Base-by-base conservation (phyloP, 2,113 vertebrate species). In the Synchiropus splendidus region DNA sequence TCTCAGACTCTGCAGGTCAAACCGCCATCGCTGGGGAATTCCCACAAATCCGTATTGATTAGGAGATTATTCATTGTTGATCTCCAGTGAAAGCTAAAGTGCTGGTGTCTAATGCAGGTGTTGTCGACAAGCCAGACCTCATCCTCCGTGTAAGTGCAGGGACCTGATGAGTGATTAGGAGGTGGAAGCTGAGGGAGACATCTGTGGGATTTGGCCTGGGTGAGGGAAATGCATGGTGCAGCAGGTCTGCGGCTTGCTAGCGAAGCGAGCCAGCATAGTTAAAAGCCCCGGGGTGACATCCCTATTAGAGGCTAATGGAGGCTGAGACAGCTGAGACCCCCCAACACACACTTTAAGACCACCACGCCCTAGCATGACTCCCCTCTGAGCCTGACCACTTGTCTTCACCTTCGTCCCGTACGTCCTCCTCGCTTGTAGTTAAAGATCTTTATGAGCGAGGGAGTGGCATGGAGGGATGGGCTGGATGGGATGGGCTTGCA, bases 241-340 rank as follows among this genome's bases (percentile, higher is more conserved):
- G 51, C 2, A 21, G 39, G 51, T 45, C 63, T 64, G 61, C 49
- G 59, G 67, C 46, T 50, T 43, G 64, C 65, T 61, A 65, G 70
- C 72, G 52, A 48, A 46, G 54, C 71, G 75, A 75, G 70, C 70
- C 76, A 73, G 76, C 58, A 56, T 45, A 55, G 63, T 66, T 83
- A 79, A 86, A 83, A 83, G 82, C 82, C 53, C 49, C 45, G 44
- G 64, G 70, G 61, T 78, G 67, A 81, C 68, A 69, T 70, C 56
- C 70, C 73, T 77, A 75, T 83, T 79, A 83, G 67, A 61, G 51
- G 21, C 77, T 86, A 84, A 86, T 83, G 80, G 79, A 79, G 56
- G 44, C 59, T 55, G 51, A 74, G 72, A 78, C 81, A 84, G 78
- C 79, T 82, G 80, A 66, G 74, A 60, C 72, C 68, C 56, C 31